Base-by-base conservation (phyloP, 2,113 vertebrate species). In the Gallinago undulata region DNA sequence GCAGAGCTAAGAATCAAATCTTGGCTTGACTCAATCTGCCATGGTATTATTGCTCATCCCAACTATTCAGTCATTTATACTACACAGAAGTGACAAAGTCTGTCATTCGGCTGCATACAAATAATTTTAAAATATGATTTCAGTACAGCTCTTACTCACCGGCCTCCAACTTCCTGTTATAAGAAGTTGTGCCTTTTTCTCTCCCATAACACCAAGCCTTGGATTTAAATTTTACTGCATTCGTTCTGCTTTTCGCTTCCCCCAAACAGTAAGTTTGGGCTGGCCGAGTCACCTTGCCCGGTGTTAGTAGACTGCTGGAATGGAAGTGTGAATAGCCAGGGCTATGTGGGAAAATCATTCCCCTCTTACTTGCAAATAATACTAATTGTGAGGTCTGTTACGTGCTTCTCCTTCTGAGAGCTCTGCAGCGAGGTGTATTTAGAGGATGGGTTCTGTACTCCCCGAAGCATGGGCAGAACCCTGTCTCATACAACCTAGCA, bases 21-120 rank as follows among this genome's bases (percentile, higher is more conserved):
- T 90, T 93, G 88, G 76, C 73, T 88, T 92, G 72, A 77, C 87
- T 95, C 89, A 90, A 4, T 80, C 90, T 95, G 90, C 86, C 56
- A 22, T 56, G 73, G 47, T 63, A 37, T 92, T 94, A 93, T 77
- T 90, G 90, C 86, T 95, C 64, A 81, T 92, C 62, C 75, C 76
- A 93, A 45, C 73, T 93, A 80, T 78, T 93, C 83, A 93, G 89
- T 93, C 88, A 94, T 86, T 94, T 89, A 60, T 90, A 84, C 76
- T 84, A 55, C 66, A 84, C 0, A 59, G 64, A 84, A 87, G 19
- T 82, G 83, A 94, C 95, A 94, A 90, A 60, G 60, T 93, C 68
- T 96, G 88, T 67, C 88, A 89, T 96, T 96, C 88, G 78, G 31
- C 48, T 91, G 73, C 55, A 90, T 91, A 70, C 93, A 96, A 95